These are phyloP conservation scores for Bhutanitis thaidina DNA, from an alignment of 2,888 invertebrate genomes.

Conservation along the genomic window DNA sequence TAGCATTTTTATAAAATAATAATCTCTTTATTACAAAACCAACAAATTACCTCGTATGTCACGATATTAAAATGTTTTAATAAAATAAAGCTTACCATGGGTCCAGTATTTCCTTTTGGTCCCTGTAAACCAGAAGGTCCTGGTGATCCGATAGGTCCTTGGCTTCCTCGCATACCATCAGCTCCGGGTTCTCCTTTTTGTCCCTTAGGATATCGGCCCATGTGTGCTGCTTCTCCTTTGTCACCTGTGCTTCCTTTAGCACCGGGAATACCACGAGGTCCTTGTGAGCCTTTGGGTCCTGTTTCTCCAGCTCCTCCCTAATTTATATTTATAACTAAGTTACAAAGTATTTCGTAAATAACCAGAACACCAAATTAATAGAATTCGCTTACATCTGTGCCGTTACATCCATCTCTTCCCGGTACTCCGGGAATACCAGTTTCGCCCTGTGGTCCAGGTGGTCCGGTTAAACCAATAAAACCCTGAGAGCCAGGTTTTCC, in stretches of 20 bases:
- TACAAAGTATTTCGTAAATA: not conserved
- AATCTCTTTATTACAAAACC: too few species aligned
- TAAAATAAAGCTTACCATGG: slow-evolving; percentile 59
- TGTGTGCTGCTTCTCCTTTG: slow-evolving; percentile 90
- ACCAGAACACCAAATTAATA: not conserved
- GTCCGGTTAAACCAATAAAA: slow-evolving; percentile 79
- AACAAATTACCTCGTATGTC: not conserved
- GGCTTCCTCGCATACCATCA: slow-evolving; percentile 84
- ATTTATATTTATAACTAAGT: slow-evolving; percentile 21
- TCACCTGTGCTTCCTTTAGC: slow-evolving; percentile 84
- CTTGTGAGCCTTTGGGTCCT: slow-evolving; percentile 85
- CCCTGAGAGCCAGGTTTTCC: slow-evolving; percentile 94
- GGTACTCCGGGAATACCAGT: slow-evolving; percentile 87
- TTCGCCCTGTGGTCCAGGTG: slow-evolving; percentile 84
- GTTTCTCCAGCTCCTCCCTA: slow-evolving; percentile 87
- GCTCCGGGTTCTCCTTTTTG: slow-evolving; percentile 92
- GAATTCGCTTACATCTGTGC: slow-evolving; percentile 87
- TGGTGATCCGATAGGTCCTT: slow-evolving; percentile 82
- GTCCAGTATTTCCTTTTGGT: slow-evolving; percentile 81
- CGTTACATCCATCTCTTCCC: slow-evolving; percentile 97
- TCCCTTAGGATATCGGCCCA: slow-evolving; percentile 85
- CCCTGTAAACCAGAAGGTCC: slow-evolving; percentile 82
- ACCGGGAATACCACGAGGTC: slow-evolving; percentile 88
- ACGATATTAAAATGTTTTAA: not conserved
- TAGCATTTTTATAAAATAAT: not conserved